Evolutionary conservation across 2,888 invertebrate species (phyloP).

Genomic region (Theristus sp.): DNA sequence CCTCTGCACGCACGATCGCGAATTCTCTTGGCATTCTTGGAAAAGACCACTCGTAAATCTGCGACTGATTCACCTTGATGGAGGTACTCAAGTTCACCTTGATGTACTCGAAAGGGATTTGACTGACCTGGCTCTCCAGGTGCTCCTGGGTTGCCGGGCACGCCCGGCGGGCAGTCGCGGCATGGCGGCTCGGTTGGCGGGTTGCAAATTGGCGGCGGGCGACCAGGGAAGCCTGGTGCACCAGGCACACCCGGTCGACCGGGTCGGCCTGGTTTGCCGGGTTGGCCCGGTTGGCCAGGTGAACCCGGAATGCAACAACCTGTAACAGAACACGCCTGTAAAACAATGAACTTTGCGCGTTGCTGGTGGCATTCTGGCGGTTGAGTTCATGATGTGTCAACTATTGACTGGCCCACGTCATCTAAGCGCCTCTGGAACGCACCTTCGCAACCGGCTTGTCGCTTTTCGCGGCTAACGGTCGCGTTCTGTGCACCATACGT

Average conservation of each 20-base stretch:
- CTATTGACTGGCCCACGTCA: too few relatives aligned
- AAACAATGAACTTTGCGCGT: too few relatives aligned
- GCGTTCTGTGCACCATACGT: not conserved
- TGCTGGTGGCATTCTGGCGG: too few relatives aligned
- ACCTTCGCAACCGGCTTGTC: slow-evolving; percentile 2
- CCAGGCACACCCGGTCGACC: slow-evolving; percentile 7
- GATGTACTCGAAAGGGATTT: not conserved
- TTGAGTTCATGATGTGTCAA: too few relatives aligned
- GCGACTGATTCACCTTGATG: too few relatives aligned
- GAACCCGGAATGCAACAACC: slow-evolving; percentile 25
- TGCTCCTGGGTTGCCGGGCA: slow-evolving; percentile 8
- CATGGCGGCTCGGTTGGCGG: not conserved
- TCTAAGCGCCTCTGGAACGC: too few relatives aligned
- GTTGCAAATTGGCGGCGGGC: slow-evolving; percentile 15
- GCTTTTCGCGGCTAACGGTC: not conserved
- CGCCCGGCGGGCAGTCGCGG: slow-evolving; percentile 12
- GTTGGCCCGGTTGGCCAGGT: slow-evolving; percentile 20
- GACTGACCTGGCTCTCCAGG: not conserved
- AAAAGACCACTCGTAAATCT: too few relatives aligned
- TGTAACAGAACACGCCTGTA: slow-evolving; percentile 6
- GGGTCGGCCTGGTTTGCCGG: slow-evolving; percentile 16
- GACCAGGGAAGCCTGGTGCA: slow-evolving; percentile 20
- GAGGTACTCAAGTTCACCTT: too few relatives aligned
- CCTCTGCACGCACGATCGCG: too few relatives aligned
- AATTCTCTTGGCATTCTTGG: too few relatives aligned